Percentiles rank a stretch among this genome's conserved stretches.
Conservation (phyloP, 2,888 invertebrate species). For the Andrena flavipes region DNA sequence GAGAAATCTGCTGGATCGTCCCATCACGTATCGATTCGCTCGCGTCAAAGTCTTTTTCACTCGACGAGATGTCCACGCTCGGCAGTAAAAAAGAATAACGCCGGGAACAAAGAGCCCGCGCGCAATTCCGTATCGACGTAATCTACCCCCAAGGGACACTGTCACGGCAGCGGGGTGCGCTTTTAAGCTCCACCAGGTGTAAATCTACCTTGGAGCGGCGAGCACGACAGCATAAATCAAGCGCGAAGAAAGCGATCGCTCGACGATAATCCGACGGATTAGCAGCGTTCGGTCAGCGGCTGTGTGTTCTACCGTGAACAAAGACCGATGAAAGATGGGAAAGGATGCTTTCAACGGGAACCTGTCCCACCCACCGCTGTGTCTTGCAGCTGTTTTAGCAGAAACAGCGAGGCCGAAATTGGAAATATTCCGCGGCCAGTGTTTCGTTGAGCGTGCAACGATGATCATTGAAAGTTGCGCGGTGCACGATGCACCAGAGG, state of each 20-base stretch:
- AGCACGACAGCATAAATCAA: slow-evolving; percentile 72
- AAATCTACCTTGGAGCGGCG: slow-evolving; percentile 70
- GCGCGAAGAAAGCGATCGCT: slow-evolving; percentile 73
- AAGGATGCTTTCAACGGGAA: slow-evolving; percentile 5
- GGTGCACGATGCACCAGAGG: slow-evolving; percentile 5
- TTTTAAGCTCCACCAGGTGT: slow-evolving; percentile 69
- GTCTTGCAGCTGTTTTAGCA: too few species aligned
- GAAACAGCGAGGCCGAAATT: too few species aligned
- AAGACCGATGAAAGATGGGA: slow-evolving; percentile 25
- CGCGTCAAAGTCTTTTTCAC: not conserved
- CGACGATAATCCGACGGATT: slow-evolving; percentile 74
- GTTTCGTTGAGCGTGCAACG: not conserved
- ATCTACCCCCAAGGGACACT: slow-evolving; percentile 17
- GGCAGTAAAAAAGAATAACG: not conserved
- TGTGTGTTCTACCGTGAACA: slow-evolving; percentile 44
- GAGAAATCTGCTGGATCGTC: slow-evolving; percentile 39
- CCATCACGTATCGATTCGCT: not conserved
- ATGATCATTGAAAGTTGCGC: slow-evolving; percentile 12
- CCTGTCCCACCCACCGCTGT: not conserved
- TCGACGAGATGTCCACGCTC: not conserved
- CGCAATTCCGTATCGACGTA: slow-evolving; percentile 30
- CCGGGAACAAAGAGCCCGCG: not conserved
- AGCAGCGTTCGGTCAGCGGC: slow-evolving; percentile 68
- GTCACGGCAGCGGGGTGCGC: slow-evolving; percentile 13
- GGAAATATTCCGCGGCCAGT: not conserved